phyloP scores from a whole-genome alignment of 2,797 vertebrate genomes.

The Linurgus olivaceus region DNA sequence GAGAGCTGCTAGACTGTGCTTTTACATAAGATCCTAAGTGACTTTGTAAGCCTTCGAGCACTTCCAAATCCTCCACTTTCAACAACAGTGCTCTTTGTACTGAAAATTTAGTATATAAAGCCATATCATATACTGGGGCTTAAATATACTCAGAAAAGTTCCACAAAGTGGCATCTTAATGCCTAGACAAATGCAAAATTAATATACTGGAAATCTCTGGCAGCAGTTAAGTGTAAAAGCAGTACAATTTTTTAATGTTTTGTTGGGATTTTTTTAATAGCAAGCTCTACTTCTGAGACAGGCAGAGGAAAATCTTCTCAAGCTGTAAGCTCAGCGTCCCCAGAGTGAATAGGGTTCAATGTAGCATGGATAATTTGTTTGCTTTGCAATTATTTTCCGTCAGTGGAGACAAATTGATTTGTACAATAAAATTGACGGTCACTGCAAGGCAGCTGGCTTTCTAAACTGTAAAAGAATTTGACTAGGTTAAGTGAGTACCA shows the following conservation, averaged over 20 bases:
- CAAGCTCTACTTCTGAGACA: slow-evolving; percentile 52
- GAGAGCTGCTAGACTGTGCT: neutral
- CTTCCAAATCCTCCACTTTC: slow-evolving; percentile 28
- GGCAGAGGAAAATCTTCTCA: slow-evolving; percentile 57
- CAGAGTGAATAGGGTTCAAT: slow-evolving; percentile 85
- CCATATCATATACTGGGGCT: neutral
- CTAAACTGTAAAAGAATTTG: slow-evolving; percentile 72
- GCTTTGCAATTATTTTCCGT: slow-evolving; percentile 97
- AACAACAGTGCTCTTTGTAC: slow-evolving; percentile 43
- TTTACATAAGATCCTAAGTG: slow-evolving; percentile 37
- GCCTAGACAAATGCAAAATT: slow-evolving; percentile 49
- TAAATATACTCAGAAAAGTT: neutral
- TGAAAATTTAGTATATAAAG: neutral
- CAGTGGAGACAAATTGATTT: slow-evolving; percentile 96
- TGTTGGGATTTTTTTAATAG: neutral
- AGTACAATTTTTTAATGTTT: slow-evolving; percentile 10
- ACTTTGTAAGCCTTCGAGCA: slow-evolving; percentile 29
- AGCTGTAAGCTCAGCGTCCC: slow-evolving; percentile 76
- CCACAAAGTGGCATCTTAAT: neutral
- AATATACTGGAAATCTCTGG: slow-evolving; percentile 13
- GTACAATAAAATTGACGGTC: slow-evolving; percentile 84
- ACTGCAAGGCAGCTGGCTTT: slow-evolving; percentile 69
- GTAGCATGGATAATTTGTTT: slow-evolving; percentile 94
- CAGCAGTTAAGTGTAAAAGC: neutral
- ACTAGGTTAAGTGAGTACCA: slow-evolving; percentile 72